Evolutionary conservation across 2,113 vertebrate genomes (phyloP).

Genomic region (Micromys minutus): DNA sequence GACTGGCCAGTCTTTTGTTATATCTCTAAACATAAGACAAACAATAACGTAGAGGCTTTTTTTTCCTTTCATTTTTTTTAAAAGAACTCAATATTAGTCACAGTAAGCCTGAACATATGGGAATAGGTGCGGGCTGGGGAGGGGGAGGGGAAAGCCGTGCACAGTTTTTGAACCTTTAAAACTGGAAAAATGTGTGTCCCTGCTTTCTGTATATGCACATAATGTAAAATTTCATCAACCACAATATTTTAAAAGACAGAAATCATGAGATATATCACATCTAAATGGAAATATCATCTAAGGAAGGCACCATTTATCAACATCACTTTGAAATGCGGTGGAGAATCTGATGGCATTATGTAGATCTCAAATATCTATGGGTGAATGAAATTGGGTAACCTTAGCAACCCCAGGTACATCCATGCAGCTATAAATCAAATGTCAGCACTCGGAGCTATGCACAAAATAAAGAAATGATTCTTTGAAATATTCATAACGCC

Average conservation of each 20-base stretch:
- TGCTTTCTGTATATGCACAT: constrained; percentile 81
- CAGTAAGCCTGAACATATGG: constrained; percentile 74
- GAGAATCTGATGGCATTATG: constrained; percentile 98
- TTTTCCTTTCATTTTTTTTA: constrained; percentile 39
- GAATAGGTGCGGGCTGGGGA: constrained; percentile 48
- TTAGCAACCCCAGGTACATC: constrained; percentile 96
- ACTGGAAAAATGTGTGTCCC: constrained; percentile 70
- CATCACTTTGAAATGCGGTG: constrained; percentile 91
- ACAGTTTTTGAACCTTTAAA: constrained; percentile 68
- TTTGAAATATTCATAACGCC: constrained; percentile 86
- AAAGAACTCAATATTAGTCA: constrained; percentile 74
- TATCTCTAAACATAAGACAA: constrained; percentile 80
- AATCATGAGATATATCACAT: constrained; percentile 96
- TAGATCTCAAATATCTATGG: constrained; percentile 95
- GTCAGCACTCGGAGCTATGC: constrained; percentile 82
- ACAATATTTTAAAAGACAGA: constrained; percentile 86
- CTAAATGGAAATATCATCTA: constrained; percentile 97
- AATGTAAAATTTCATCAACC: constrained; percentile 86
- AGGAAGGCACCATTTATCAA: constrained; percentile 96
- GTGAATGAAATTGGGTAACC: constrained; percentile 98
- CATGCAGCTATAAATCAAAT: constrained; percentile 86
- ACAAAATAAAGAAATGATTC: constrained; percentile 87
- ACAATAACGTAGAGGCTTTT: constrained; percentile 62
- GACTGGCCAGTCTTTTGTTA: constrained; percentile 77
- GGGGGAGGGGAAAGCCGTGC: constrained; percentile 57